Evolutionary conservation across 2,888 invertebrate genomes (phyloP).

Genomic region (Monopis laevigella): DNA sequence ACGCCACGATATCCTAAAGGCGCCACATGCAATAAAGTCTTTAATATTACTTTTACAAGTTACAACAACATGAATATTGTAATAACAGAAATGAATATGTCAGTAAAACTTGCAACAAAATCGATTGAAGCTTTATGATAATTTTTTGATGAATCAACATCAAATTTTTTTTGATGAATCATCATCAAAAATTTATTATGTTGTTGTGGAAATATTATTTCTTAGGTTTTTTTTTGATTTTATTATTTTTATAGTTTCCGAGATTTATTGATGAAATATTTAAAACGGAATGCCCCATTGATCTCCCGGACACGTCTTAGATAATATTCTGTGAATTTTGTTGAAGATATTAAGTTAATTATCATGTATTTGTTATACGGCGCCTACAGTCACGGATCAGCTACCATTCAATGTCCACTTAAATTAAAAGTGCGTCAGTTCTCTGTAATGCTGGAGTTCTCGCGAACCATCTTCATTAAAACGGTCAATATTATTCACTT

Average conservation of each 20-base stretch:
- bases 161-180: too few relatives aligned
- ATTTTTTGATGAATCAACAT: too few relatives aligned
- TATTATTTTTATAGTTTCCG: background rate
- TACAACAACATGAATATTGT: too few relatives aligned
- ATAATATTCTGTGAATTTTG: conserved; percentile 1
- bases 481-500: conserved; percentile 1
- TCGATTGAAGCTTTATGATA: too few relatives aligned
- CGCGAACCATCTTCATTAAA: background rate
- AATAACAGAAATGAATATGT: too few relatives aligned
- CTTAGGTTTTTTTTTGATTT: background rate
- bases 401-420: conserved; percentile 44
- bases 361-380: conserved; percentile 57
- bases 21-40: too few relatives aligned
- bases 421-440: conserved; percentile 32
- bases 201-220: too few relatives aligned
- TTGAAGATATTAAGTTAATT: conserved; percentile 28
- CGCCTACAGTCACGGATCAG: conserved; percentile 49
- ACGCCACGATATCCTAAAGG: too few relatives aligned
- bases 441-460: conserved; percentile 5
- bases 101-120: too few relatives aligned
- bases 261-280: background rate
- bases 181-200: too few relatives aligned
- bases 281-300: conserved; percentile 1
- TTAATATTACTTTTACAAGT: too few relatives aligned
- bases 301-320: background rate